These are phyloP conservation scores for Nephila pilipes DNA, from an alignment of 1,140 invertebrate species.

Conservation along the genomic window DNA sequence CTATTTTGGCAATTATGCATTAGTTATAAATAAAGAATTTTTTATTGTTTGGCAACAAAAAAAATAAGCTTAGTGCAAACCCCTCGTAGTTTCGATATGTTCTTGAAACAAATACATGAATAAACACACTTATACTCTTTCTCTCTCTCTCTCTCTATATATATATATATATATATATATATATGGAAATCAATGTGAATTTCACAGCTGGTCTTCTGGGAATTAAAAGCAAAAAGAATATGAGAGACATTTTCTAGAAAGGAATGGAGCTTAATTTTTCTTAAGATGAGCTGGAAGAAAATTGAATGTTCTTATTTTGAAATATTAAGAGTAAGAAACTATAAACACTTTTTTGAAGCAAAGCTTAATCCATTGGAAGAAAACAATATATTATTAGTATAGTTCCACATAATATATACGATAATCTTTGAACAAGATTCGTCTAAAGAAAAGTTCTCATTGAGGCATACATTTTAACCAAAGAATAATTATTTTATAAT, in stretches of 20 bases:
- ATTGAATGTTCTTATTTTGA: background rate
- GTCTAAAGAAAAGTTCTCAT: background rate
- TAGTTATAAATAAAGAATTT: too few species aligned
- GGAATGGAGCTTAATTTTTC: too few species aligned
- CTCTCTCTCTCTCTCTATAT: too few species aligned
- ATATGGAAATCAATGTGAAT: background rate
- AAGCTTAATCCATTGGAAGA: background rate
- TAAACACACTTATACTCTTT: too few species aligned
- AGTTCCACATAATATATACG: background rate
- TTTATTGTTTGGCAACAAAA: too few species aligned
- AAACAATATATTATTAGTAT: background rate
- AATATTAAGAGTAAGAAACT: background rate
- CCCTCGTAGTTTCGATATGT: too few species aligned
- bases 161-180: background rate
- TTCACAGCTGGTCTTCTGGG: background rate
- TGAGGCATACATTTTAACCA: background rate
- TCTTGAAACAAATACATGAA: background rate
- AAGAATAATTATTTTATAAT: conserved; percentile 22
- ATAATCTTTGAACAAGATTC: background rate
- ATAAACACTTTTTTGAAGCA: background rate
- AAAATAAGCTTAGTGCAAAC: too few species aligned
- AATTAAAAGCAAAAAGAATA: background rate
- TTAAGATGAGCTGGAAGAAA: too few species aligned
- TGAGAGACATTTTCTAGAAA: background rate
- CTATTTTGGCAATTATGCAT: too few species aligned